Conservation (phyloP, 2,797 vertebrate species). For the Myotis planiceps region DNA sequence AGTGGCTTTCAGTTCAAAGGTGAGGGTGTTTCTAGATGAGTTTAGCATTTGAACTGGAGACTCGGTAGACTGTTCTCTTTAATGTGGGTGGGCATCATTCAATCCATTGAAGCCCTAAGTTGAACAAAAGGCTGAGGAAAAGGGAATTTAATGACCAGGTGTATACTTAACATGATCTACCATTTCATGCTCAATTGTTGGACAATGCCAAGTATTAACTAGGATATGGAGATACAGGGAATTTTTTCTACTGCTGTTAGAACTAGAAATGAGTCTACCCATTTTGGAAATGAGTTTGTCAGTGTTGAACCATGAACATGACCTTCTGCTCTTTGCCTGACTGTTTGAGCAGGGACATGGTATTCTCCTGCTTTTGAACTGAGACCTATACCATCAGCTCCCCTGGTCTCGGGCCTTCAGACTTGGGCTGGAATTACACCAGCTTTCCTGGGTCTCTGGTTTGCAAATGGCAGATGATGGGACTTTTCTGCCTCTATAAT, state of each 20-base stretch:
- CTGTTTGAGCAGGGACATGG: neutral
- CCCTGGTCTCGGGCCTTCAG: neutral
- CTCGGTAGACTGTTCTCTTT: neutral
- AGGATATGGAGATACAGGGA: neutral
- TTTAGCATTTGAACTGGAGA: neutral
- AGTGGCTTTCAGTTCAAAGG: slow-evolving; percentile 39
- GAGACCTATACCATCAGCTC: neutral
- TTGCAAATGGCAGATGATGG: neutral
- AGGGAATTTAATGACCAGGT: neutral
- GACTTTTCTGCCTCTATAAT: neutral
- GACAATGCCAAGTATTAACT: neutral
- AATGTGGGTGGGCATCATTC: neutral
- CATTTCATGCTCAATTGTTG: neutral
- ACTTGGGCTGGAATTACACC: neutral
- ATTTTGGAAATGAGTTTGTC: slow-evolving; percentile 2
- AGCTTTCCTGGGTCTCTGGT: neutral
- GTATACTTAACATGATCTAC: neutral
- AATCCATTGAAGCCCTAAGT: neutral
- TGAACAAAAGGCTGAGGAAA: neutral
- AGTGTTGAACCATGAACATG: neutral
- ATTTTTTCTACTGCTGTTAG: neutral
- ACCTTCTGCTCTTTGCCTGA: neutral
- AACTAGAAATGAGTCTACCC: neutral
- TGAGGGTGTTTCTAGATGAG: neutral
- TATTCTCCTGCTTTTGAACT: neutral